Conservation (phyloP, 2,888 invertebrate species). For the Eumerus sabulonum region DNA sequence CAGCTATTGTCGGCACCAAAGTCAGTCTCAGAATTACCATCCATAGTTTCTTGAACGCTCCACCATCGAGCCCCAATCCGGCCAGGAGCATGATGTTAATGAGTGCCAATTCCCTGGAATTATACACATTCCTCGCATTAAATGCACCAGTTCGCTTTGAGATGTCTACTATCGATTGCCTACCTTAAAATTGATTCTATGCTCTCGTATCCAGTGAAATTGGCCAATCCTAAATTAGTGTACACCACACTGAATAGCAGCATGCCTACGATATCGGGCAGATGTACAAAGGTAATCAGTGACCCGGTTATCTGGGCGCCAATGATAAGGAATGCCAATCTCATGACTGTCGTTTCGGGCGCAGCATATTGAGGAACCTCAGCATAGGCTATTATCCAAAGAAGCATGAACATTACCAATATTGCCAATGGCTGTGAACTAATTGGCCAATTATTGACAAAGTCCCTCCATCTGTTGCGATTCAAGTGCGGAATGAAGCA, state of each 20-base stretch:
- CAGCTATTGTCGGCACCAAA: constrained; percentile 82
- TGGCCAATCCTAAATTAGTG: constrained; percentile 79
- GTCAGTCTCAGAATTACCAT: constrained; percentile 81
- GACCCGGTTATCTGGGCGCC: constrained; percentile 77
- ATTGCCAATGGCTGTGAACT: constrained; percentile 77
- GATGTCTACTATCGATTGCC: constrained; percentile 24
- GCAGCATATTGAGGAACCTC: constrained; percentile 75
- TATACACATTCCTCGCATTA: too few relatives aligned
- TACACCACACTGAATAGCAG: constrained; percentile 81
- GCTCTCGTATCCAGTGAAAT: constrained; percentile 79
- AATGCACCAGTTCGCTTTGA: too few relatives aligned
- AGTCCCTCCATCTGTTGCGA: constrained; percentile 76
- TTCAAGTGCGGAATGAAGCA: constrained; percentile 19
- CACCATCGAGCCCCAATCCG: constrained; percentile 83
- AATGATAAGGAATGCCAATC: constrained; percentile 76
- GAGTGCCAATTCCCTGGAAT: constrained; percentile 81
- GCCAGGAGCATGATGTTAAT: constrained; percentile 84
- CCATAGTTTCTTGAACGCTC: constrained; percentile 81
- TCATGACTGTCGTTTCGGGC: constrained; percentile 76
- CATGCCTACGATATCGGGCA: constrained; percentile 83
- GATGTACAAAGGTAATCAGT: constrained; percentile 74
- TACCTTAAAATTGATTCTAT: constrained; percentile 80
- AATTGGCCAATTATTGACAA: constrained; percentile 75
- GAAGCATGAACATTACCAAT: constrained; percentile 74
- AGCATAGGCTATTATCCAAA: constrained; percentile 78